Evolutionary conservation across 2,113 vertebrate species (phyloP).

Genomic region (Protomyctophum bolini): DNA sequence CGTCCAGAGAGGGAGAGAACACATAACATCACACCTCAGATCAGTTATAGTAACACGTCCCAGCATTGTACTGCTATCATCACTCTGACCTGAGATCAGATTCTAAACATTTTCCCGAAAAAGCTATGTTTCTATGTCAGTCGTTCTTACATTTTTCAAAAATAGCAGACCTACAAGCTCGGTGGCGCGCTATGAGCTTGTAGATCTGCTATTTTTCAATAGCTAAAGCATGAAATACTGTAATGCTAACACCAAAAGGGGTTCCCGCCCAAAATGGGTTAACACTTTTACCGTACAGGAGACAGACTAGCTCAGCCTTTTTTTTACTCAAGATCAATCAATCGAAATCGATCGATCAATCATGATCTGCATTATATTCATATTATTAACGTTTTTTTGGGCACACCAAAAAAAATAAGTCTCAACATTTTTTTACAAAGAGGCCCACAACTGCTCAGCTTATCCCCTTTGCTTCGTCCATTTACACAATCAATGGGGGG

Average conservation of each 20-base stretch:
- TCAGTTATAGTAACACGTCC: constrained; percentile 24
- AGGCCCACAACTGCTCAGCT: constrained; percentile 45
- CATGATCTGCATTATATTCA: constrained; percentile 14
- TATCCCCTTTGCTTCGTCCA: constrained; percentile 37
- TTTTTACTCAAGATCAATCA: constrained; percentile 9
- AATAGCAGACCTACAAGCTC: too few relatives aligned
- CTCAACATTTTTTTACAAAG: constrained; percentile 50
- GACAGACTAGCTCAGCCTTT: constrained; percentile 17
- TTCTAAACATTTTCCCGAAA: too few relatives aligned
- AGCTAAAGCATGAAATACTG: too few relatives aligned
- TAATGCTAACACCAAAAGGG: too few relatives aligned
- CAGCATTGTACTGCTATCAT: not conserved
- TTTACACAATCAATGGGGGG: constrained; percentile 62
- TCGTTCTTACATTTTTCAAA: too few relatives aligned
- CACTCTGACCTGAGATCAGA: too few relatives aligned
- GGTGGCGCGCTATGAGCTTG: too few relatives aligned
- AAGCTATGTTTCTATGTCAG: too few relatives aligned
- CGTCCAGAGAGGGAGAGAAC: constrained; percentile 43
- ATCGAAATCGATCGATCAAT: constrained; percentile 18
- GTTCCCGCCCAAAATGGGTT: too few relatives aligned
- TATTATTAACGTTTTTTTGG: constrained; percentile 26
- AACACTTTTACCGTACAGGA: not conserved
- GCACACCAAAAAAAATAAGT: constrained; percentile 27
- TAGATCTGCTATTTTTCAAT: too few relatives aligned
- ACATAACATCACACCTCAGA: constrained; percentile 6